Evolutionary conservation across 2,797 vertebrate genomes (phyloP).

Genomic region (Anguilla marmorata): DNA sequence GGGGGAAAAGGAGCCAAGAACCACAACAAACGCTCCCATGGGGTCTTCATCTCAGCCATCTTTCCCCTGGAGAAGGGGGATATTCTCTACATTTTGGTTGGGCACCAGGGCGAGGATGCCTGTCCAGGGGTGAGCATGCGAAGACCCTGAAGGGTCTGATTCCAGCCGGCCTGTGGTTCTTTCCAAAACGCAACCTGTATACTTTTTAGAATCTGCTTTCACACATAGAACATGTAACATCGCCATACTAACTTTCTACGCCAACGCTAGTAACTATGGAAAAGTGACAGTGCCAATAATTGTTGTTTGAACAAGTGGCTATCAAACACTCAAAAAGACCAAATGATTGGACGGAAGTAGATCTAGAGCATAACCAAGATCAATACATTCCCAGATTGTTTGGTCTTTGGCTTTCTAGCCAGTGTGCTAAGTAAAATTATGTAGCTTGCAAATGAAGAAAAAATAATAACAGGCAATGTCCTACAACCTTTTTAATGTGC

Average conservation of each 20-base stretch:
- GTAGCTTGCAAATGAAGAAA: neutral
- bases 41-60: conserved; percentile 84
- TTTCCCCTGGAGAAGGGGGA: conserved; percentile 84
- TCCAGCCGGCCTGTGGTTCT: neutral
- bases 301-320: neutral
- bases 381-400: no score
- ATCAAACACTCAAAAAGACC: neutral
- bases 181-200: neutral
- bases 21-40: conserved; percentile 83
- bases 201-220: neutral
- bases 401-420: no score
- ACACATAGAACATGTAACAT: neutral
- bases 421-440: neutral
- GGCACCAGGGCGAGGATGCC: conserved; percentile 89
- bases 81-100: conserved; percentile 82
- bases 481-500: neutral
- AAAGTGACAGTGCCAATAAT: neutral
- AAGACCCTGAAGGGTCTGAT: conserved; percentile 2
- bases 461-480: neutral
- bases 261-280: neutral
- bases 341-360: neutral
- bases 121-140: conserved; percentile 81
- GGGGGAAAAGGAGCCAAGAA: conserved; percentile 91
- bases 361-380: neutral
- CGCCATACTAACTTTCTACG: neutral